phyloP scores from a whole-genome alignment of 2,888 invertebrate species.

The Agrochola macilenta region DNA sequence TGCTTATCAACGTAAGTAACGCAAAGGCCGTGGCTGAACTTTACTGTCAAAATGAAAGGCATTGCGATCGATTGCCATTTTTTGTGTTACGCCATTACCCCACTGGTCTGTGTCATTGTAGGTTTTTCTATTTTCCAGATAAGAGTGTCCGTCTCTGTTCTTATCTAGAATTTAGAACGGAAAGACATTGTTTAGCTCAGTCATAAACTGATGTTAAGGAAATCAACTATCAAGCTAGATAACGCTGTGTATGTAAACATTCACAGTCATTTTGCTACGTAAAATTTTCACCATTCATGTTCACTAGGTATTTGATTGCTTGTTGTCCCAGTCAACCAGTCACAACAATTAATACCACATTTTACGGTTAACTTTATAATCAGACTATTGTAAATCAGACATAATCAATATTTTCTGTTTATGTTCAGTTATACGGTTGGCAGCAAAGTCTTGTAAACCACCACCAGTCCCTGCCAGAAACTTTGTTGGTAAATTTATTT shows the following conservation, averaged over 20 bases:
- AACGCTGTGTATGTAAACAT: neutral
- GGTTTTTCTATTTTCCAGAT: conserved; percentile 22
- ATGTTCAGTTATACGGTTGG: neutral
- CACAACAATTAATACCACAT: neutral
- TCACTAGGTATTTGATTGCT: neutral
- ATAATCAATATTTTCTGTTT: neutral
- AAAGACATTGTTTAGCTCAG: conserved; percentile 1
- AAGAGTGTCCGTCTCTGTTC: neutral
- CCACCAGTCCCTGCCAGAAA: neutral
- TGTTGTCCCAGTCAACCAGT: neutral
- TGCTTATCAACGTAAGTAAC: neutral
- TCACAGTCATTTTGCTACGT: neutral
- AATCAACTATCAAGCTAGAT: conserved; percentile 19
- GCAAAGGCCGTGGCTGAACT: neutral
- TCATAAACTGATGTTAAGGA: conserved; percentile 4
- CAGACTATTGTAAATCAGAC: no score
- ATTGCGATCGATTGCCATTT: neutral
- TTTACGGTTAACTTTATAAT: neutral
- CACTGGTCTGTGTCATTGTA: neutral
- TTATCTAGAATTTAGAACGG: conserved; percentile 19
- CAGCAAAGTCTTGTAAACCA: neutral
- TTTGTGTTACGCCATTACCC: neutral
- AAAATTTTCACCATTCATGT: neutral
- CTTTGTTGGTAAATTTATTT: neutral
- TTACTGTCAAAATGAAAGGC: neutral